Evolutionary conservation across 2,888 invertebrate species (phyloP), one percentile per base, ranked within the genome.

Genomic region (Phalera bucephala): DNA sequence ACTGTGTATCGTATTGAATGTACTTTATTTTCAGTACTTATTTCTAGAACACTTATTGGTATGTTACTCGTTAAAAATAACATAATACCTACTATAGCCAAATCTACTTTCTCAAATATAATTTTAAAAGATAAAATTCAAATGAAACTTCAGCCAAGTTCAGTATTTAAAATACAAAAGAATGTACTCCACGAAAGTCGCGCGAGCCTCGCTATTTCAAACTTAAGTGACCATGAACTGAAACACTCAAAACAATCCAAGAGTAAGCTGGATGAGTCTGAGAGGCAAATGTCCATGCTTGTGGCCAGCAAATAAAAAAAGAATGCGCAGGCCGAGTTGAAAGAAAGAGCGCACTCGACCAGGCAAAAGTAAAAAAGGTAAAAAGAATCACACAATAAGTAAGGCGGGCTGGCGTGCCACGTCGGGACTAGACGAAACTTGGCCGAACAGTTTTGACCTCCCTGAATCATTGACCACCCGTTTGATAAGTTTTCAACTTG

Each of bases 341-440:
- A 75, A 74, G 72, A 75, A 78, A 78, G 72, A 77, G 72, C 68
- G 71, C 77, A 75, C 80, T 83, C 79, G 71, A 72, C 67, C 72
- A 64, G 48, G 60, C 67, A 71, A 52, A 64, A 74, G 74, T 65
- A 56, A 70, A 79, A 80, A 72, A 72, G 56, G 72, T 61, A 73
- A 77, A 82, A 77, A 72, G 60, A 66, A 75, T 51, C 57, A 72
- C 64, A 80, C 78, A 81, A 83, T 80, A 73, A 77, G 67, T 60
- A 52, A 74, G 71, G 69, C 67, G 64, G 64, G 51, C 54, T 58
- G 62, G 48, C 54, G 56, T 56, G 53, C 71, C 61, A 70, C 78
- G 75, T 75, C 77, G 74, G 76, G 72, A 58, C 59, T 69, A 72
- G 72, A 74, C 68, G 65, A 68, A 70, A 72, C 70, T 72, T 69